These are phyloP conservation scores for Forpus xanthops DNA, from an alignment of 2,797 vertebrate genomes.

Conservation along the genomic window DNA sequence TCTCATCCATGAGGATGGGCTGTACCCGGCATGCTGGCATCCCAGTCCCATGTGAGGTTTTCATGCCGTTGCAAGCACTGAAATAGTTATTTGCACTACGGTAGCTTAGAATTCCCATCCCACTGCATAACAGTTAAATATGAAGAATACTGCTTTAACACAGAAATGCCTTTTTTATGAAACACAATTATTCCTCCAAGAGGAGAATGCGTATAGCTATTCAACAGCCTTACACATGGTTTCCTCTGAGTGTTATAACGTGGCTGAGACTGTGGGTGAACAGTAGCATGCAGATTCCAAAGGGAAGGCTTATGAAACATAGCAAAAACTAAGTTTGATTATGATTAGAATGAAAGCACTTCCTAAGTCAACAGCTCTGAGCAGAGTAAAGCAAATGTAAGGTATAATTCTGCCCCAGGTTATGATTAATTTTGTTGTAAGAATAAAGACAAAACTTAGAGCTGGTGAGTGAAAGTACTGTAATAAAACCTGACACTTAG, in stretches of 20 bases:
- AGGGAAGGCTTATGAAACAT: not conserved
- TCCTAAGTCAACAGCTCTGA: conserved; percentile 1
- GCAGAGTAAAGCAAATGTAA: conserved; percentile 1
- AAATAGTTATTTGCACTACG: not conserved
- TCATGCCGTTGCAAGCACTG: not conserved
- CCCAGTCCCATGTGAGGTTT: rapidly evolving
- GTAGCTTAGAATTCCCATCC: not conserved
- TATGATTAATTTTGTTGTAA: conserved; percentile 24
- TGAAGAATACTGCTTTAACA: not conserved
- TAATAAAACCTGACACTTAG: conserved; percentile 38
- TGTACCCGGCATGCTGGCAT: rapidly evolving
- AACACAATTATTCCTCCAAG: not conserved
- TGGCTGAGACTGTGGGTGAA: not conserved
- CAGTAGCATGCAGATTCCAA: not conserved
- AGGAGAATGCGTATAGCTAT: not conserved
- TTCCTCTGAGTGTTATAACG: rapidly evolving
- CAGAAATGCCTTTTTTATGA: not conserved
- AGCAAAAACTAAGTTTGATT: not conserved
- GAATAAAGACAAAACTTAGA: not conserved
- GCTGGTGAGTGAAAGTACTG: not conserved
- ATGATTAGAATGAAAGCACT: conserved; percentile 21
- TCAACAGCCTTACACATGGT: not conserved
- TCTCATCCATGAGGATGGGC: not conserved
- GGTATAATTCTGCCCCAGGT: conserved; percentile 3
- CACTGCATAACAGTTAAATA: not conserved